These are phyloP conservation scores for Antheraea yamamai DNA, from an alignment of 2,888 invertebrate genomes.

Conservation along the genomic window DNA sequence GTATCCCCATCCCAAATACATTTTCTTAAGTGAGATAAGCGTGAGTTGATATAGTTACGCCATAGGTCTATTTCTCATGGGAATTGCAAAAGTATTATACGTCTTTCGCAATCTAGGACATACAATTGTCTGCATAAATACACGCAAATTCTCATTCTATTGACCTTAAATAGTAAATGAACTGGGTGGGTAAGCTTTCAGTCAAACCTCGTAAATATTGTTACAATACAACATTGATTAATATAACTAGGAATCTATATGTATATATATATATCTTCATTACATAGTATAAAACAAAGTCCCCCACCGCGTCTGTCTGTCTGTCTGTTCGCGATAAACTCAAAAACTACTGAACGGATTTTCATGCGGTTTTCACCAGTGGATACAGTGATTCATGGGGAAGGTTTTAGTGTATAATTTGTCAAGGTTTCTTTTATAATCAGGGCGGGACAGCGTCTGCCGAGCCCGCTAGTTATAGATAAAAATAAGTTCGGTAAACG, in stretches of 20 bases:
- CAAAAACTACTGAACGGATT: too few species aligned
- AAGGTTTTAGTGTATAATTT: too few species aligned
- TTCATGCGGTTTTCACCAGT: too few species aligned
- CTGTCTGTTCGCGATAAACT: too few species aligned
- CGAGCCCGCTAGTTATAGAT: too few species aligned
- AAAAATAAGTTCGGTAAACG: too few species aligned
- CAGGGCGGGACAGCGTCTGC: too few species aligned
- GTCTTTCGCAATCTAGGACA: neutral
- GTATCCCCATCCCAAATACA: neutral
- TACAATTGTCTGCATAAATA: constrained; percentile 4
- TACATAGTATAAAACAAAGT: too few species aligned
- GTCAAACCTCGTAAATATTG: neutral
- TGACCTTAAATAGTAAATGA: neutral
- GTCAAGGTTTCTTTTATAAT: too few species aligned
- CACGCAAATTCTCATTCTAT: neutral
- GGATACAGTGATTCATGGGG: too few species aligned
- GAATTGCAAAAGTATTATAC: neutral
- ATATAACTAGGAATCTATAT: neutral
- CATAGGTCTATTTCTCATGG: constrained; percentile 6
- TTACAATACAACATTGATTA: neutral
- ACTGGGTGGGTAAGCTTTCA: neutral
- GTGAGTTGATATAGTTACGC: neutral
- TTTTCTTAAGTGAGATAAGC: neutral
- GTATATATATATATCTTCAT: too few species aligned
- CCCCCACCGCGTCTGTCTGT: too few species aligned